Conservation (phyloP, 2,797 vertebrate species). For the Danio jaintianensis region DNA sequence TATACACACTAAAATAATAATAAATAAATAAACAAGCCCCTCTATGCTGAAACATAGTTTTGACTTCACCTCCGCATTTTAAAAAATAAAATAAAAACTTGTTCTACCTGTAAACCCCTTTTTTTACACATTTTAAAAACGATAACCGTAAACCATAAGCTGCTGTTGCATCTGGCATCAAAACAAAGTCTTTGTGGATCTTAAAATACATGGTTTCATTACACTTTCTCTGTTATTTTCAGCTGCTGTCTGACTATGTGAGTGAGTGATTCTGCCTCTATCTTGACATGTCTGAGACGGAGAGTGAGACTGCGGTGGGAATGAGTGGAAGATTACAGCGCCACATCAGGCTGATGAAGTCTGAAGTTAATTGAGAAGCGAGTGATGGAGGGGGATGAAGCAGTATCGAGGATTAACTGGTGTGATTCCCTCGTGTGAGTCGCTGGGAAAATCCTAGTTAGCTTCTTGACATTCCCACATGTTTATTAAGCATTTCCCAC, state of each 20-base stretch:
- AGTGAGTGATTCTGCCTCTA: conserved; percentile 8
- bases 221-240: background rate
- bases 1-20: background rate
- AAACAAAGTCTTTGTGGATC: background rate
- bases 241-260: background rate
- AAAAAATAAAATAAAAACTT: background rate
- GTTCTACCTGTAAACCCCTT: background rate
- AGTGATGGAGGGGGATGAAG: conserved; percentile 22
- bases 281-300: background rate
- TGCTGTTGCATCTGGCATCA: background rate
- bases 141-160: background rate
- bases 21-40: background rate
- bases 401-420: conserved; percentile 46
- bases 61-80: background rate
- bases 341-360: conserved; percentile 14
- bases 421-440: conserved; percentile 11
- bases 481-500: conserved; percentile 19
- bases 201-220: background rate
- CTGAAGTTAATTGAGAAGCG: conserved; percentile 57
- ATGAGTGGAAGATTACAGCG: conserved; percentile 45
- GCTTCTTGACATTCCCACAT: conserved; percentile 28
- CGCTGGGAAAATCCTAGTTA: conserved; percentile 32
- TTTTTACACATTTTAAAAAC: background rate
- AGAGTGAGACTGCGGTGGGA: conserved; percentile 11
- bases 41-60: background rate